Percentiles rank a stretch among this genome's conserved stretches.
Evolutionary conservation across 2,797 vertebrate genomes (phyloP).

Genomic region (Martes flavigula): DNA sequence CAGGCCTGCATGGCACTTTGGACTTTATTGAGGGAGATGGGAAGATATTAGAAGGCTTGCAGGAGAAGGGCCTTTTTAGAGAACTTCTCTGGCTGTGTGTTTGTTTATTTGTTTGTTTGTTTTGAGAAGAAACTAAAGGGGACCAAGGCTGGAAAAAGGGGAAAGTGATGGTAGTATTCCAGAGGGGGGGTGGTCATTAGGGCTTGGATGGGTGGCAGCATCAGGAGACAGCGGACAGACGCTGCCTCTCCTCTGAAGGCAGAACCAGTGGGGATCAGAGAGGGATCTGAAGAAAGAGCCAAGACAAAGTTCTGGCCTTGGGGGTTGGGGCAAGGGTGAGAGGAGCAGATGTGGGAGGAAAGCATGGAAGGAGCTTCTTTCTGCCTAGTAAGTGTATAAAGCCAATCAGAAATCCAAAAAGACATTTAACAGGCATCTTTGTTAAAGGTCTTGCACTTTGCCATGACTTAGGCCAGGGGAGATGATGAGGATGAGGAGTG

Average conservation of each 20-base stretch:
- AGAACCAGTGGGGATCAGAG: neutral
- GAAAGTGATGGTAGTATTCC: neutral
- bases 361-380: neutral
- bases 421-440: neutral
- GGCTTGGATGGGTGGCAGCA: too few species aligned
- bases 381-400: neutral
- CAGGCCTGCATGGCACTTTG: neutral
- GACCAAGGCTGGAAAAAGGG: neutral
- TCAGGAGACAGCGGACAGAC: neutral
- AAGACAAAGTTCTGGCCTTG: neutral
- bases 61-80: neutral
- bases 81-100: neutral
- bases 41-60: neutral
- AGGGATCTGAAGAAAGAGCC: neutral
- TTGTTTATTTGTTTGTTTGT: neutral
- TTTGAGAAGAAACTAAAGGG: neutral
- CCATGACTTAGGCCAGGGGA: neutral
- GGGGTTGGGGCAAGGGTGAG: neutral
- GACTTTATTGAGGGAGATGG: neutral
- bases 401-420: neutral
- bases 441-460: neutral
- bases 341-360: neutral
- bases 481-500: neutral
- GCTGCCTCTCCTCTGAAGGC: neutral
- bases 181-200: fast-evolving